Conservation (phyloP, 2,797 vertebrate species). For the Rhinatrema bivittatum region DNA sequence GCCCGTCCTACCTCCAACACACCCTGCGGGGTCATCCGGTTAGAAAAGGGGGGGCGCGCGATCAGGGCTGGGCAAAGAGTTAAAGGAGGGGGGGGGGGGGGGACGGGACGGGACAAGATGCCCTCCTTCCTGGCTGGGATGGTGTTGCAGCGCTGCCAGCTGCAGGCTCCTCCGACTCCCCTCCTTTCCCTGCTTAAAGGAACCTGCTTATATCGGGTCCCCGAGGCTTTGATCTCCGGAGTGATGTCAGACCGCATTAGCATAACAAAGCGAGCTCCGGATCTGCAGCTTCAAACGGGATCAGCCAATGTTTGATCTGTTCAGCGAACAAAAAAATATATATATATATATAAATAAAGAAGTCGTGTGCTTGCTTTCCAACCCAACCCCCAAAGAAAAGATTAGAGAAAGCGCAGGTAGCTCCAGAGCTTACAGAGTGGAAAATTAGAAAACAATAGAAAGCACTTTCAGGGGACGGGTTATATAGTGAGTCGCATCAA, state of each 20-base stretch:
- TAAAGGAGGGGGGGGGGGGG: neutral
- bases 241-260: slow-evolving; percentile 83
- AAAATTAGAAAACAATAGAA: no score
- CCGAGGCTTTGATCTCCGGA: slow-evolving; percentile 68
- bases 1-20: no score
- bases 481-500: no score
- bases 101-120: neutral
- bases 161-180: neutral
- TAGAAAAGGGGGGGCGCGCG: neutral
- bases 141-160: no score
- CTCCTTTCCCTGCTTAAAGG: neutral
- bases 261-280: slow-evolving; percentile 72
- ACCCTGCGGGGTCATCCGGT: neutral
- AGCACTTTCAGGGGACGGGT: no score
- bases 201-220: slow-evolving; percentile 59
- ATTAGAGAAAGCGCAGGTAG: no score
- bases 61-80: neutral
- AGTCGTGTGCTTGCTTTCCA: no score
- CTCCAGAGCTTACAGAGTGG: no score
- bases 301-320: slow-evolving; percentile 21
- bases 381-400: slow-evolving; percentile 7
- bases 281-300: slow-evolving; percentile 13
- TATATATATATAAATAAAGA: no score
- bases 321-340: neutral
- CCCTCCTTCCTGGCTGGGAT: no score